These are phyloP conservation scores for Hemiprocne comata DNA, from an alignment of 2,113 vertebrate species.

Conservation along the genomic window DNA sequence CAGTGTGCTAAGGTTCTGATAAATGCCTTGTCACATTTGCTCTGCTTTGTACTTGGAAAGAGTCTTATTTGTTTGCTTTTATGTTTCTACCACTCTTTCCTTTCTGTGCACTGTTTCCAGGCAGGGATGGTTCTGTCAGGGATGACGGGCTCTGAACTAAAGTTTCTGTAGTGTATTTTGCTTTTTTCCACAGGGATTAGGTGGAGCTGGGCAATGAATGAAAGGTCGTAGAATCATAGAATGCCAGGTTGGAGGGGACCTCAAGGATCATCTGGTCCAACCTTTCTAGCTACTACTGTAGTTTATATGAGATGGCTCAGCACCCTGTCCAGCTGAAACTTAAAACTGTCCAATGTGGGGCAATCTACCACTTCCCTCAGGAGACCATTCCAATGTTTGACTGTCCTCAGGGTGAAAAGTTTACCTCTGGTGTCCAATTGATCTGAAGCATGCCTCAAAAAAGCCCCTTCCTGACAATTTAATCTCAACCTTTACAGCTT, in stretches of 20 bases:
- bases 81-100: constrained; percentile 5
- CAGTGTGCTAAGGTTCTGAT: background rate
- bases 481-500: background rate
- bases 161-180: background rate
- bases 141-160: background rate
- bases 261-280: too few species aligned
- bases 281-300: too few species aligned
- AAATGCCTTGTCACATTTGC: constrained; percentile 42
- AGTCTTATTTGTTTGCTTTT: constrained; percentile 50
- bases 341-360: too few species aligned
- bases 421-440: too few species aligned
- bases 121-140: background rate
- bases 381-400: too few species aligned
- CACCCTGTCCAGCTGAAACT: too few species aligned
- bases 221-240: background rate
- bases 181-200: background rate
- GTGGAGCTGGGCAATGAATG: background rate
- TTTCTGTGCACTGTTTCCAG: background rate
- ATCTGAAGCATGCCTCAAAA: background rate
- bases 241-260: too few species aligned
- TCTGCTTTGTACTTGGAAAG: constrained; percentile 28
- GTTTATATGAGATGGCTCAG: too few species aligned
- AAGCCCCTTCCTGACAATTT: background rate
- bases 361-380: too few species aligned
- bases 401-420: too few species aligned